phyloP scores from a whole-genome alignment of 2,797 vertebrate species.

The Myripristis murdjan region DNA sequence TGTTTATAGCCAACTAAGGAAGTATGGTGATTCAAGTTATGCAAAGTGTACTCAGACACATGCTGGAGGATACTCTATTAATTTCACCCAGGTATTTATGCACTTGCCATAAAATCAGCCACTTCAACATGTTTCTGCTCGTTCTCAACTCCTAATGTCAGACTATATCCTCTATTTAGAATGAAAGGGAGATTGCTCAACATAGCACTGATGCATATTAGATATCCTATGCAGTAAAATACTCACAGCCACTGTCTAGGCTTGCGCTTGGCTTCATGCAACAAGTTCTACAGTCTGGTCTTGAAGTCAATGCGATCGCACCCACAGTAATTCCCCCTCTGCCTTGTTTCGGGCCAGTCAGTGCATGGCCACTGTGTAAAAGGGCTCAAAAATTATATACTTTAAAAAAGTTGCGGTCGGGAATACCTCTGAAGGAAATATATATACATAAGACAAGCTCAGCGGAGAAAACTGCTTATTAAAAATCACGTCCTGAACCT shows the following conservation, averaged over 20 bases:
- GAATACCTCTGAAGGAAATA: background rate
- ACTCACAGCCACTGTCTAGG: background rate
- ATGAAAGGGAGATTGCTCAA: background rate
- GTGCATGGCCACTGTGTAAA: background rate
- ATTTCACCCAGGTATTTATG: too few relatives aligned
- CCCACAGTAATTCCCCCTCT: background rate
- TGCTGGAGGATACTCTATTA: too few relatives aligned
- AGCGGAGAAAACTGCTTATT: background rate
- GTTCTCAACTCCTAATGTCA: background rate
- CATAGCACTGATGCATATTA: background rate
- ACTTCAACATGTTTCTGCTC: too few relatives aligned
- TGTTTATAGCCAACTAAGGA: background rate
- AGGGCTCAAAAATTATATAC: too few relatives aligned
- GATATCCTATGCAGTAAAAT: background rate
- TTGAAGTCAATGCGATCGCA: background rate
- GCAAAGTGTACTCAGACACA: too few relatives aligned
- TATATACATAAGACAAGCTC: background rate
- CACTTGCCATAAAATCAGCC: background rate
- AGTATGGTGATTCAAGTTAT: background rate
- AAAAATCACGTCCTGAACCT: background rate
- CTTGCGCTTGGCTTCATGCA: constrained; percentile 33
- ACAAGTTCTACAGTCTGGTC: constrained; percentile 41
- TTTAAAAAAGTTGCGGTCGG: background rate
- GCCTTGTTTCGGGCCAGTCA: background rate
- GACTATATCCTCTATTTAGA: background rate